A percentile compares a stretch with the other conserved stretches of the same genome.
These are phyloP conservation scores for Syngnathus acus DNA, from an alignment of 2,797 vertebrate species.

Conservation along the genomic window DNA sequence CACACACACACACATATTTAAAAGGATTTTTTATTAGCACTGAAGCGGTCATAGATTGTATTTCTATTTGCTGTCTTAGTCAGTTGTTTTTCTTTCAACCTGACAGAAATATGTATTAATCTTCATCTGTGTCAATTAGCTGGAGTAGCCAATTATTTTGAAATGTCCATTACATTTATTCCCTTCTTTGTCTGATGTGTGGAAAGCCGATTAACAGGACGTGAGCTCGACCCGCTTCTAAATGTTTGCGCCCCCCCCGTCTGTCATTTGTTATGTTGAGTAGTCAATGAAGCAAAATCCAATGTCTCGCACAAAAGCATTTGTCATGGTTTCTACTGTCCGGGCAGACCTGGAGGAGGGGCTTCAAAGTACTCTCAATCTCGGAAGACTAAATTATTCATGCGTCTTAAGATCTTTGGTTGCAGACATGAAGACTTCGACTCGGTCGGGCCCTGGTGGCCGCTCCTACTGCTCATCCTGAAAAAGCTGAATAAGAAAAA, in stretches of 20 bases:
- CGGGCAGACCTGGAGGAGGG: no score
- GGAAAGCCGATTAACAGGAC: slow-evolving; percentile 32
- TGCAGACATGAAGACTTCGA: no score
- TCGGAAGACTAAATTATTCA: no score
- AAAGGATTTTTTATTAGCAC: neutral
- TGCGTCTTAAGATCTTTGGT: no score
- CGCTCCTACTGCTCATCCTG: no score
- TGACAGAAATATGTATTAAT: neutral
- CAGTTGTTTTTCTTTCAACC: neutral
- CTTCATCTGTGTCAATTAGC: slow-evolving; percentile 18
- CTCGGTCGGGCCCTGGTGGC: no score
- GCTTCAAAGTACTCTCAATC: neutral
- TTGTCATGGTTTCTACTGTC: no score
- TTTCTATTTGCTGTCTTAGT: neutral
- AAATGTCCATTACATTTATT: slow-evolving; percentile 13
- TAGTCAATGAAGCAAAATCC: slow-evolving; percentile 45
- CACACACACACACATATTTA: neutral
- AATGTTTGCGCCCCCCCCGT: slow-evolving; percentile 43
- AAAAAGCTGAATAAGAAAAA: no score
- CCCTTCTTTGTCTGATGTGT: slow-evolving; percentile 11
- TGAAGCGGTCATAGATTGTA: neutral
- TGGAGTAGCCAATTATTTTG: slow-evolving; percentile 6
- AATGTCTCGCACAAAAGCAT: slow-evolving; percentile 1
- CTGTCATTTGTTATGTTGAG: slow-evolving; percentile 53
- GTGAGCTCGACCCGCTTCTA: slow-evolving; percentile 23